Percentiles rank a stretch among this genome's conserved stretches.
phyloP scores from a whole-genome alignment of 2,113 vertebrate genomes.

The Neomonachus schauinslandi region DNA sequence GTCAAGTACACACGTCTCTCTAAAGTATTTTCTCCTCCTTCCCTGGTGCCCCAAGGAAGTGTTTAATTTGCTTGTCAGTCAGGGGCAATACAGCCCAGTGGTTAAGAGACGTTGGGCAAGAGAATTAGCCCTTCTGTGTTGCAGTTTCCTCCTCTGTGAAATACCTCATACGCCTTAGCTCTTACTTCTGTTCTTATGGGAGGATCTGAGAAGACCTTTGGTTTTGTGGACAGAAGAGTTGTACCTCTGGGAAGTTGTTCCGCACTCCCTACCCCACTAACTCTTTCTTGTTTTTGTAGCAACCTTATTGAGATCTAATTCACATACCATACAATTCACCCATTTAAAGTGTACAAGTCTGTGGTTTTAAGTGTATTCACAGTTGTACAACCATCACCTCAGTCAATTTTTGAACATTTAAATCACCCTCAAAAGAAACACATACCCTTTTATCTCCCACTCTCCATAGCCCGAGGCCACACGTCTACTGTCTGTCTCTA shows the following conservation, averaged over 20 bases:
- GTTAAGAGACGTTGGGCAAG: background rate
- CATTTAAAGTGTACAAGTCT: background rate
- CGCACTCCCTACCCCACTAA: fast-evolving
- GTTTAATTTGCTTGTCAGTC: background rate
- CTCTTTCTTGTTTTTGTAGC: too few species aligned
- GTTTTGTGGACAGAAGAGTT: background rate
- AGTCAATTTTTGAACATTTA: background rate
- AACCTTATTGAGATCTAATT: background rate
- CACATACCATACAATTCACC: background rate
- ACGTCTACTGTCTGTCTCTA: background rate
- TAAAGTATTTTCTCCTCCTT: background rate
- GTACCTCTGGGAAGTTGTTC: background rate
- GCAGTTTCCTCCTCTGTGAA: background rate
- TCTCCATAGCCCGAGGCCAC: background rate
- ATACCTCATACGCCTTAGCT: background rate
- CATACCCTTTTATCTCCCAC: background rate
- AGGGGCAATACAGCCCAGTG: too few species aligned
- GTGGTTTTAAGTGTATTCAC: background rate
- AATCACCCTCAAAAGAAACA: background rate
- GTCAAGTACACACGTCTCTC: background rate
- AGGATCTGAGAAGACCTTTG: background rate
- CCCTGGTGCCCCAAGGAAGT: background rate
- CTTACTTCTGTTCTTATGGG: background rate
- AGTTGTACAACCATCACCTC: too few species aligned
- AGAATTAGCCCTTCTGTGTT: background rate